Base-by-base conservation (phyloP, 1,140 invertebrate genomes). In the Drosophila auraria region DNA sequence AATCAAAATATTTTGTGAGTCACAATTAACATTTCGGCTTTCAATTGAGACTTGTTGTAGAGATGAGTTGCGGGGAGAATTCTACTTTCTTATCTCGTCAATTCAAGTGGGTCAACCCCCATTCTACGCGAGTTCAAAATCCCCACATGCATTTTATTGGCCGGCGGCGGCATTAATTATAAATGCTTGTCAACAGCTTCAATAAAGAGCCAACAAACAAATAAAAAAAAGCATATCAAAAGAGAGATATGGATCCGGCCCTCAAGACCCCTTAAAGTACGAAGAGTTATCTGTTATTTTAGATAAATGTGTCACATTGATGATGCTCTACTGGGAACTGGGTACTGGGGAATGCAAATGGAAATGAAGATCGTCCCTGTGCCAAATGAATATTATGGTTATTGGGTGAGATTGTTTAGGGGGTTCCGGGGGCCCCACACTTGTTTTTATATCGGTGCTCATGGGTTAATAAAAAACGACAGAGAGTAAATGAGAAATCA, bases 331-430 rank as follows among this genome's bases (percentile, higher is more conserved):
- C 64, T 69, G 20, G 20, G 20, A 20, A 69, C 64, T 65, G 56
- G 64, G 68, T 71, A 69, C 45, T 27, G 30, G 64, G 64, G 64
- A 71, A 71, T 71, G 63, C 40, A 69, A 71, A 71, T 73, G 70
- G 45, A 25, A 38, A 73, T 73, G 56, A 54, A 25, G n/a, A 73
- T 73, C 44, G 71, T 38, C 33, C 36, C 38, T 73, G 56, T 49
- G 68, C 68, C 64, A 76, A 76, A 78, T 87, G 65, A 81, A 57
- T 72, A 74, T 84, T 78, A 79, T 72, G 50, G 56, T 73, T 73
- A 72, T 73, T 50, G 44, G 71, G 57, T 74, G 69, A 73, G 68
- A 53, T 72, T 50, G 44, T 17, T 40, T 50, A 11, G 12, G n/a
- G 53, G 44, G n/a, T 30, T 11, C 33, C 0, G 27, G 54, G 69